Conservation (phyloP, 2,888 invertebrate genomes). For the Ormia ochracea region DNA sequence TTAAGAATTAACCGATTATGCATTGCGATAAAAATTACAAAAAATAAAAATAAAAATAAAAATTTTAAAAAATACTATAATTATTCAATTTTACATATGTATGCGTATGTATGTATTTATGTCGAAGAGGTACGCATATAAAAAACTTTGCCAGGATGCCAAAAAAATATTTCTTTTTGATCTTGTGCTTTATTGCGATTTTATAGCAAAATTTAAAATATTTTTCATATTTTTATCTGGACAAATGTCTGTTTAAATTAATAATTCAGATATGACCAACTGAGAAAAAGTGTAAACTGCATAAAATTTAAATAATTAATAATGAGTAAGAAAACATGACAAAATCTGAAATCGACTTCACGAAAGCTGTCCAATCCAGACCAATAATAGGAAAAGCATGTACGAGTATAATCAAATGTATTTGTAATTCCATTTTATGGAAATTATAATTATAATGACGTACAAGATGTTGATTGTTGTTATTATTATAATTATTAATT, state of each 20-base stretch:
- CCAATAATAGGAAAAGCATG: constrained; percentile 1
- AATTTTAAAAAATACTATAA: no score
- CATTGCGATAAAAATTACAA: no score
- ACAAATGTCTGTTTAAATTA: neutral
- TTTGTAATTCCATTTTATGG: constrained; percentile 24
- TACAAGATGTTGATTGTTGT: constrained; percentile 45
- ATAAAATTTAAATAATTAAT: constrained; percentile 7
- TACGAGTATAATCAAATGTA: constrained; percentile 33
- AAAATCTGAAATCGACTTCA: constrained; percentile 62
- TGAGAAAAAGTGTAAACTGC: neutral
- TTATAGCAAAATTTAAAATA: no score
- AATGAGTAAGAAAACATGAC: constrained; percentile 31
- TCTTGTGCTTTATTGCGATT: no score
- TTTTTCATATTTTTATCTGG: no score
- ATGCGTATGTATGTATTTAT: no score
- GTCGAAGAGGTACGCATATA: no score
- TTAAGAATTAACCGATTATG: no score
- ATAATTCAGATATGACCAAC: neutral
- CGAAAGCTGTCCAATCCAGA: constrained; percentile 31
- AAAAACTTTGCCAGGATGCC: no score
- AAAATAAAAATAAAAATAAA: no score
- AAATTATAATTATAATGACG: constrained; percentile 12
- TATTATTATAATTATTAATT: constrained; percentile 67
- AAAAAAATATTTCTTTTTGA: no score
- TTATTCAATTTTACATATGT: no score